Base-by-base conservation (phyloP, 2,888 invertebrate species). In the Hydriomena furcata region DNA sequence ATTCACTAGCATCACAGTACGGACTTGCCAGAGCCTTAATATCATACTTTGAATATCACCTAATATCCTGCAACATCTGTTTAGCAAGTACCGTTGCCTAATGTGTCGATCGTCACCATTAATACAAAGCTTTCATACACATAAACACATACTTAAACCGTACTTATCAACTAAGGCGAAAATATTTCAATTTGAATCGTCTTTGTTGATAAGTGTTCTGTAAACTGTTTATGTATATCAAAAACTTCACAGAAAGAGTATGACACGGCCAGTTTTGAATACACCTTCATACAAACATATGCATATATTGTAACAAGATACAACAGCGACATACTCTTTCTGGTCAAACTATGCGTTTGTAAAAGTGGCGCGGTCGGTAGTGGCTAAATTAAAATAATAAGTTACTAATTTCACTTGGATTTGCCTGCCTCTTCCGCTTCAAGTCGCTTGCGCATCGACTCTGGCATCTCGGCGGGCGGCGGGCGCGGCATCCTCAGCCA, bases 401-500 rank as follows among this genome's bases (percentile, higher is more conserved):
- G 32, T 31, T 27, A 36, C 45, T 54, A 55, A 17, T 45, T 79
- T 85, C 75, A 84, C 77, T 87, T 82, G 27, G 73, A 48, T 56
- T 80, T 82, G 6, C 70, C 73, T 6, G 77, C 83, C 45, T 75
- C 84, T 34, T 88, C 85, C 0, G 89, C 92, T 52, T 86, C 91
- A 21, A 93, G 79, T 63, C 96, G 95, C 84, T 92, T 93, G 83
- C 95, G 95, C 74, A 98, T 92, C 7, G 96, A 96, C 79, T 96
- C 98, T 8, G 98, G 98, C 98, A 98, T 98, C 87, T 95, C 95
- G 69, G 98, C 97, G 73, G 98, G 98, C 77, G 99, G 98, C 54
- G 98, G 98, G 67, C 99, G 94, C 51, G 98, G 99, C 92, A 99
- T 94, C 60, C 94, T 92, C 62, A 96, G 92, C 69, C 90, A 92